These are phyloP conservation scores for Harpalus rufipes DNA, from an alignment of 2,888 invertebrate species.

Conservation along the genomic window DNA sequence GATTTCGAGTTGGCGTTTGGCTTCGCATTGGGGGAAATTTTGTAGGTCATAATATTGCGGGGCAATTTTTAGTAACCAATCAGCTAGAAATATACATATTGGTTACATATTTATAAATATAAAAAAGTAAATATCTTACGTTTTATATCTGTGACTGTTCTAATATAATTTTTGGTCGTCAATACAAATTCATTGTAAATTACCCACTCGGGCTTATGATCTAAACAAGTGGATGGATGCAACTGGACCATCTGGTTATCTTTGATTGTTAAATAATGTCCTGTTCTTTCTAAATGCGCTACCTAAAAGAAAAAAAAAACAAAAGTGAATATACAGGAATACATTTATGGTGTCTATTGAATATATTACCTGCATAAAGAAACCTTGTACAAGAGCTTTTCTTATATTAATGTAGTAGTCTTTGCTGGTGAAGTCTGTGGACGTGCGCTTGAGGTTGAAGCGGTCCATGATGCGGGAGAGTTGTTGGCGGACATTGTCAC, in stretches of 20 bases:
- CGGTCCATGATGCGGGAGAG: slow-evolving; percentile 99
- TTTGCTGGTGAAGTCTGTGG: slow-evolving; percentile 98
- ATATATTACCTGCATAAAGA: slow-evolving; percentile 96
- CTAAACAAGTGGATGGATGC: slow-evolving; percentile 98
- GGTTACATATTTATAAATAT: neutral
- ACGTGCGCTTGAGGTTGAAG: slow-evolving; percentile 94
- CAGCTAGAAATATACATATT: slow-evolving; percentile 80
- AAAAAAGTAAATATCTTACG: slow-evolving; percentile 82
- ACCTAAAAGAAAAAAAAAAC: slow-evolving; percentile 78
- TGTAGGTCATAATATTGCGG: slow-evolving; percentile 99
- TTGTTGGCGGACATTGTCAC: slow-evolving; percentile 98
- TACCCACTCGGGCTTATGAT: slow-evolving; percentile 99
- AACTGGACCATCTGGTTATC: slow-evolving; percentile 99
- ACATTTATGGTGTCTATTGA: neutral
- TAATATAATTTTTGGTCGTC: slow-evolving; percentile 99
- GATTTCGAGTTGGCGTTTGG: slow-evolving; percentile 93
- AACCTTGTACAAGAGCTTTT: slow-evolving; percentile 98
- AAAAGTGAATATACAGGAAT: neutral
- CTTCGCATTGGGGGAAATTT: slow-evolving; percentile 99
- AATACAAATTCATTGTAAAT: slow-evolving; percentile 99
- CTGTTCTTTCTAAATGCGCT: slow-evolving; percentile 97
- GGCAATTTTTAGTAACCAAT: slow-evolving; percentile 96
- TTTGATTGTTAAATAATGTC: slow-evolving; percentile 98
- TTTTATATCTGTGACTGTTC: slow-evolving; percentile 99
- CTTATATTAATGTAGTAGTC: slow-evolving; percentile 99